These are phyloP conservation scores for Parotocinclus haroldoi DNA, from an alignment of 2,797 vertebrate species.

Conservation along the genomic window DNA sequence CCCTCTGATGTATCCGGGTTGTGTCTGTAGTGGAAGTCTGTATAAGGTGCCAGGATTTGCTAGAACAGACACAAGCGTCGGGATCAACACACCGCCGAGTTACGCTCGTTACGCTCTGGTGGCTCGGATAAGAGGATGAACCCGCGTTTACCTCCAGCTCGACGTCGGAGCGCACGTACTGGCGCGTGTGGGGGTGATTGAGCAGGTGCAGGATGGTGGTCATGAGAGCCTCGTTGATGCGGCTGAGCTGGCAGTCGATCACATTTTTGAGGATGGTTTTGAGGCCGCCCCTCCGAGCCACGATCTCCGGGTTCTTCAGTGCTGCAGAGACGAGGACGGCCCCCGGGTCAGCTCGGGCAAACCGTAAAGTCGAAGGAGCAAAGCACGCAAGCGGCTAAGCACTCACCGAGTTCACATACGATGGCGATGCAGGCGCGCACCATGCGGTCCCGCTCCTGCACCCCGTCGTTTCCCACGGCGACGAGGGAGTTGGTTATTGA, in stretches of 20 bases:
- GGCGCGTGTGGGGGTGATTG: constrained; percentile 95
- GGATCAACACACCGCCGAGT: no score
- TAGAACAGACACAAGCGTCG: constrained; percentile 66
- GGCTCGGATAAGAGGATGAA: not conserved
- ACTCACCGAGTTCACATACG: constrained; percentile 94
- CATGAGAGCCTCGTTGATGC: constrained; percentile 98
- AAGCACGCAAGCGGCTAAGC: not conserved
- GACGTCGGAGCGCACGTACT: constrained; percentile 91
- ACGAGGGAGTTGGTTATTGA: constrained; percentile 95
- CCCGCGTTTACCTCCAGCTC: constrained; percentile 85
- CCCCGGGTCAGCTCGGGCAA: no score
- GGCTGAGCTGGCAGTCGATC: constrained; percentile 95
- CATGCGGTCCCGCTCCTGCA: constrained; percentile 97
- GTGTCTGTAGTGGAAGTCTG: constrained; percentile 99
- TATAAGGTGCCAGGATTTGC: constrained; percentile 98
- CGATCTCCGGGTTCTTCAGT: constrained; percentile 94
- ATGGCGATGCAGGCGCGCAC: constrained; percentile 96
- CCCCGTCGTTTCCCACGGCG: constrained; percentile 95
- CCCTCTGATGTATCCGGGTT: constrained; percentile 95
- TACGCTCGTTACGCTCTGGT: not conserved
- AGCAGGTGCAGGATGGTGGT: constrained; percentile 97
- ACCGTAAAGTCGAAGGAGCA: no score
- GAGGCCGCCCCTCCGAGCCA: constrained; percentile 91
- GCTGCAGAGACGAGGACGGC: no score
- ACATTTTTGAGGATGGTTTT: constrained; percentile 97